Conservation (phyloP, 1,140 invertebrate genomes). For the Cotesia typhae region DNA sequence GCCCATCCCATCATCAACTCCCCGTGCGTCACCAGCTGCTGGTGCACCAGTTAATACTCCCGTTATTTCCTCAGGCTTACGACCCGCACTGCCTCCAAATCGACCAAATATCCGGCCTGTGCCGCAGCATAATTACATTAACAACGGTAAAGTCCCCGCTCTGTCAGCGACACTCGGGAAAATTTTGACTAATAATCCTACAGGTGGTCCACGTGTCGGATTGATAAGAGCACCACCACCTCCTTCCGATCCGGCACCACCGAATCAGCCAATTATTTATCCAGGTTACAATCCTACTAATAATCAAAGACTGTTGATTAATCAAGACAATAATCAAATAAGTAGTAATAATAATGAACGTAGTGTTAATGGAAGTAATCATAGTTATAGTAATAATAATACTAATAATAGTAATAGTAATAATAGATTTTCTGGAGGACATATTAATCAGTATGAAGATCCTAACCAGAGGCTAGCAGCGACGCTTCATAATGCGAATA, state of each 20-base stretch:
- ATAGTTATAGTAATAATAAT: slow-evolving; percentile 21
- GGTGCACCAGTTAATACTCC: neutral
- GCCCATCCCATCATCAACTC: slow-evolving; percentile 22
- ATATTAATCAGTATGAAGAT: slow-evolving; percentile 38
- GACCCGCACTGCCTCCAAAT: slow-evolving; percentile 46
- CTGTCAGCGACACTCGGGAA: slow-evolving; percentile 43
- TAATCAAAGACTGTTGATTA: slow-evolving; percentile 30
- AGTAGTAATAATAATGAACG: slow-evolving; percentile 25
- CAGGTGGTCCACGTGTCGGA: slow-evolving; percentile 45
- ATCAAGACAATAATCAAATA: slow-evolving; percentile 10
- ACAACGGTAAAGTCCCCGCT: slow-evolving; percentile 17
- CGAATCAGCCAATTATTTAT: slow-evolving; percentile 61
- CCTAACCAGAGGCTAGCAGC: slow-evolving; percentile 25
- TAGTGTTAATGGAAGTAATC: slow-evolving; percentile 1
- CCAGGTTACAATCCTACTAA: slow-evolving; percentile 51
- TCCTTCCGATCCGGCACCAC: slow-evolving; percentile 66
- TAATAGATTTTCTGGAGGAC: slow-evolving; percentile 18
- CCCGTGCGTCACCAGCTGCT: slow-evolving; percentile 12
- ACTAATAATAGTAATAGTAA: slow-evolving; percentile 20
- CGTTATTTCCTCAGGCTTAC: slow-evolving; percentile 23
- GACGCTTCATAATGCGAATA: slow-evolving; percentile 29
- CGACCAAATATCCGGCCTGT: slow-evolving; percentile 40
- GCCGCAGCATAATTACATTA: slow-evolving; percentile 40
- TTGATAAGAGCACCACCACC: slow-evolving; percentile 64
- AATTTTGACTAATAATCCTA: slow-evolving; percentile 51